Conservation (phyloP, 2,797 vertebrate genomes). For the Chelonia mydas region DNA sequence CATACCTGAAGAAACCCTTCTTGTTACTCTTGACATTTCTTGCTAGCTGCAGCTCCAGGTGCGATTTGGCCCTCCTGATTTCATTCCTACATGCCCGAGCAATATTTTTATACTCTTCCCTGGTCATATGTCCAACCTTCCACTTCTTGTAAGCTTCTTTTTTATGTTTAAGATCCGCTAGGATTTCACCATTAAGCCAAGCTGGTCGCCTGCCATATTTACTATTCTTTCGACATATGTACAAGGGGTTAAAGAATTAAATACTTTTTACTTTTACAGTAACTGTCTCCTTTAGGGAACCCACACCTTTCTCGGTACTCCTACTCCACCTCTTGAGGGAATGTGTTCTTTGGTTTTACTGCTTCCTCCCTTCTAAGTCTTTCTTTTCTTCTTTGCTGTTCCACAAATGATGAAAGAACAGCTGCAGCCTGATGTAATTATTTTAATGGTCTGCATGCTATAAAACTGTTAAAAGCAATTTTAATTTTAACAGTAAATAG, state of each 20-base stretch:
- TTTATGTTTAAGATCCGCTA: no score
- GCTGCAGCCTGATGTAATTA: constrained; percentile 68
- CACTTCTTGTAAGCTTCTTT: no score
- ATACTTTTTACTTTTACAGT: background rate
- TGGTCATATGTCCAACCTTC: no score
- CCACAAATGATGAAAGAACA: constrained; percentile 52
- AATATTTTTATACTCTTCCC: no score
- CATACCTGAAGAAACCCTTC: no score
- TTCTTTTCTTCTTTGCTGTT: constrained; percentile 36
- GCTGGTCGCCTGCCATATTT: no score
- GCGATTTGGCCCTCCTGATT: no score
- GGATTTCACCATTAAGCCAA: no score
- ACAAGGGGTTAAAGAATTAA: background rate
- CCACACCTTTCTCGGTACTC: rapidly evolving
- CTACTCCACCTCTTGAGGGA: background rate
- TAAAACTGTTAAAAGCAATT: constrained; percentile 81
- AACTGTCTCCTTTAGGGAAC: rapidly evolving
- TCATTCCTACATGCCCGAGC: no score
- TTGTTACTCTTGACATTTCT: no score
- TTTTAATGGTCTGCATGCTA: constrained; percentile 77
- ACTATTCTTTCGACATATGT: no score
- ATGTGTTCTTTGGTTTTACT: background rate
- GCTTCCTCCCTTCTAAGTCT: background rate
- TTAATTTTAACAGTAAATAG: constrained; percentile 83
- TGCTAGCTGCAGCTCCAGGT: no score